Conservation (phyloP, 2,888 invertebrate species). For the Caradrina clavipalpis region DNA sequence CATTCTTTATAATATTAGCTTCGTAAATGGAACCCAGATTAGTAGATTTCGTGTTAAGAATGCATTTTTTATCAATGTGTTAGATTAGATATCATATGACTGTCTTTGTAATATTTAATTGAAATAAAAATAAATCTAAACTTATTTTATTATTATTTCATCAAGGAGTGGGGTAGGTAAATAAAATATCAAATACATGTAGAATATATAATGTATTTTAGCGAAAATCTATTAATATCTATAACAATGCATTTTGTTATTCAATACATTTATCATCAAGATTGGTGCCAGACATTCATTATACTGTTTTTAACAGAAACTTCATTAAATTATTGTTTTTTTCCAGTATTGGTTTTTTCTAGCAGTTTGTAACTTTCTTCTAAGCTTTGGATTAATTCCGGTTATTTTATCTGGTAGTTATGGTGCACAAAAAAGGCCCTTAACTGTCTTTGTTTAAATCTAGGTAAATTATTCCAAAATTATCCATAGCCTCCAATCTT, state of each 20-base stretch:
- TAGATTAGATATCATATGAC: not conserved
- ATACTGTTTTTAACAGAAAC: not conserved
- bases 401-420: not conserved
- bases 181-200: conserved; percentile 65
- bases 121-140: conserved; percentile 19
- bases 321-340: not conserved
- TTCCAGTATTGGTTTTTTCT: not conserved
- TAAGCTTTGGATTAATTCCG: not conserved
- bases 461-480: not conserved
- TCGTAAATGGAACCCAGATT: not conserved
- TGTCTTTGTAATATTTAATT: conserved; percentile 27
- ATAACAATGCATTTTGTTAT: conserved; percentile 71
- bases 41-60: not conserved
- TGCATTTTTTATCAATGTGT: not conserved
- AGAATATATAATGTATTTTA: conserved; percentile 76
- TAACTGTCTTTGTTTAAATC: not conserved
- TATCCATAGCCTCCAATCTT: conserved; percentile 46
- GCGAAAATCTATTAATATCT: conserved; percentile 76
- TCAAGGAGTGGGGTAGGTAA: not conserved
- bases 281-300: conserved; percentile 25
- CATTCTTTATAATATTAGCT: not conserved
- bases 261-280: conserved; percentile 64
- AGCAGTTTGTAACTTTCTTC: not conserved
- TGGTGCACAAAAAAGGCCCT: not conserved
- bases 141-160: not conserved